Conservation (phyloP, 2,888 invertebrate species). For the Athrips mouffetella region DNA sequence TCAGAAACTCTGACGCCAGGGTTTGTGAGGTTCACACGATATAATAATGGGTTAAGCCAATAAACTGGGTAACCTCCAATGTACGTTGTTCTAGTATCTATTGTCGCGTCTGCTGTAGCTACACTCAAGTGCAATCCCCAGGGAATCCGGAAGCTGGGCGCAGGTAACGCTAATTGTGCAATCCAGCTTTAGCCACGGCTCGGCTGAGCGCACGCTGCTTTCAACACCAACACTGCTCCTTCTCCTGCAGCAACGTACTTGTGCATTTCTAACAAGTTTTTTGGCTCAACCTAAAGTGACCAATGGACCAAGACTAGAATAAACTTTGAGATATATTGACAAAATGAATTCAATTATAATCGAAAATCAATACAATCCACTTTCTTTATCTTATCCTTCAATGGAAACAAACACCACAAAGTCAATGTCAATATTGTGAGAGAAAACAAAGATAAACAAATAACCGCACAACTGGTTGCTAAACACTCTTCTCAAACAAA, state of each 20-base stretch:
- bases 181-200: slow-evolving; percentile 57
- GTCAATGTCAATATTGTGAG: slow-evolving; percentile 56
- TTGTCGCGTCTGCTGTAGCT: not conserved
- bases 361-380: slow-evolving; percentile 31
- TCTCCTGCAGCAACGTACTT: not conserved
- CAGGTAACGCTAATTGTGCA: slow-evolving; percentile 62
- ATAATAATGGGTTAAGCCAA: too few species aligned
- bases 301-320: too few species aligned
- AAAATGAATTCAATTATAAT: slow-evolving; percentile 19
- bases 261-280: not conserved
- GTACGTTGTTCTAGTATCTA: not conserved
- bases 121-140: slow-evolving; percentile 37
- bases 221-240: not conserved
- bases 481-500: slow-evolving; percentile 64
- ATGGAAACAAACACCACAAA: slow-evolving; percentile 40
- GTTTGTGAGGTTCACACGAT: too few species aligned
- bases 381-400: slow-evolving; percentile 33
- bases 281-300: too few species aligned
- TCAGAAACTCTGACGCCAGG: too few species aligned
- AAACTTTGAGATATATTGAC: too few species aligned
- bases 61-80: not conserved
- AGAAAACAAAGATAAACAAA: slow-evolving; percentile 69
- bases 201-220: not conserved
- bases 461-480: slow-evolving; percentile 62
- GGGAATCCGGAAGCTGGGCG: slow-evolving; percentile 66